These are phyloP conservation scores for Halcyon chelicuti DNA, from an alignment of 2,797 vertebrate species.

Conservation along the genomic window DNA sequence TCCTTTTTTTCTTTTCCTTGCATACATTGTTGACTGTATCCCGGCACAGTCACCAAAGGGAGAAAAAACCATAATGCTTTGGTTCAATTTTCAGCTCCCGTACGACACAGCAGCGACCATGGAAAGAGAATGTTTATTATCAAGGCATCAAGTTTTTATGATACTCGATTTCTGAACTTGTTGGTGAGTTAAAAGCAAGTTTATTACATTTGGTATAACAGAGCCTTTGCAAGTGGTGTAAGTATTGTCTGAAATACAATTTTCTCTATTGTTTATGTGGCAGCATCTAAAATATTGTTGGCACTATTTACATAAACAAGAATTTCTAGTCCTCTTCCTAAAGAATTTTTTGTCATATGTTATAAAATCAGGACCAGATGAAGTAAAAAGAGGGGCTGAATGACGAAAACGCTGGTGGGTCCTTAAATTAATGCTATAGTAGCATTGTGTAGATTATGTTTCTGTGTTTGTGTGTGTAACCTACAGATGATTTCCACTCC, in stretches of 20 bases:
- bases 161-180: slow-evolving; percentile 86
- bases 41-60: no score
- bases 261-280: rapidly evolving
- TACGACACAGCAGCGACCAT: slow-evolving; percentile 84
- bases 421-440: not conserved
- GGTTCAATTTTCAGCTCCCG: slow-evolving; percentile 81
- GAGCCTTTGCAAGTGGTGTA: not conserved
- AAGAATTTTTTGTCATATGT: not conserved
- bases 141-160: slow-evolving; percentile 86
- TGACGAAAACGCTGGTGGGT: not conserved
- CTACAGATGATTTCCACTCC: not conserved
- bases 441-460: not conserved
- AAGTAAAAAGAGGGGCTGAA: not conserved
- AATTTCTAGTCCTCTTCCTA: not conserved
- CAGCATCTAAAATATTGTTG: not conserved
- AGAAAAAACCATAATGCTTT: not conserved
- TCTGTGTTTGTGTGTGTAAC: not conserved
- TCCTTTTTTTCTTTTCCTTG: no score
- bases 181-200: slow-evolving; percentile 80
- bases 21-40: not conserved
- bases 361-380: not conserved
- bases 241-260: not conserved
- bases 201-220: rapidly evolving
- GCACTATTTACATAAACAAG: not conserved
- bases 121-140: slow-evolving; percentile 91